Percentiles rank a stretch among this genome's conserved stretches.
Evolutionary conservation across 2,888 invertebrate genomes (phyloP).

Genomic region (Coleophora flavipennella): DNA sequence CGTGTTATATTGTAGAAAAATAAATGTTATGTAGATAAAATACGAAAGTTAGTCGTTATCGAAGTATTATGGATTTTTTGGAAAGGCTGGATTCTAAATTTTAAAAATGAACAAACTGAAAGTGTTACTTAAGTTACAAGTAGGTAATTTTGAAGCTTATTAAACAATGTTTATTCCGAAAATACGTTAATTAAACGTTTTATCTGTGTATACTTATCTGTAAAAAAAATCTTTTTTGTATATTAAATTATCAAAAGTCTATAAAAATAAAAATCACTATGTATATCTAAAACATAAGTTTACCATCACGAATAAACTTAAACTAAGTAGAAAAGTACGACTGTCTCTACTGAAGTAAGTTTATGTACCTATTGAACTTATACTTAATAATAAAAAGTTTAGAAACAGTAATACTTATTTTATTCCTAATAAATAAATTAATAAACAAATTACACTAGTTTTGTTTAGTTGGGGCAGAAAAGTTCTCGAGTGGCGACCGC

Average conservation of each 20-base stretch:
- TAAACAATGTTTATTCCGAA: too few species aligned
- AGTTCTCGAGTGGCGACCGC: too few species aligned
- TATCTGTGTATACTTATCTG: slow-evolving; percentile 8
- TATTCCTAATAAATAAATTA: too few species aligned
- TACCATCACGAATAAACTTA: slow-evolving; percentile 46
- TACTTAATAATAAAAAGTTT: slow-evolving; percentile 48
- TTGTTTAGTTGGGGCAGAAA: too few species aligned
- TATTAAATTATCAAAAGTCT: too few species aligned
- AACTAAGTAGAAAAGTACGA: slow-evolving; percentile 39
- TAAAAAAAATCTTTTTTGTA: slow-evolving; percentile 5
- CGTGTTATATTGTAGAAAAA: slow-evolving; percentile 1
- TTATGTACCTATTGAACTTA: slow-evolving; percentile 33
- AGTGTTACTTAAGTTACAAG: too few species aligned
- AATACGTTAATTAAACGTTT: too few species aligned
- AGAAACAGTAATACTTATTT: slow-evolving; percentile 30
- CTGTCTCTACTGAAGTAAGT: slow-evolving; percentile 42
- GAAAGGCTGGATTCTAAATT: slow-evolving; percentile 33
- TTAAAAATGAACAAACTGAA: slow-evolving; percentile 11
- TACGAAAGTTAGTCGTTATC: neutral
- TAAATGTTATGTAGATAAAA: slow-evolving; percentile 8
- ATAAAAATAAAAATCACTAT: neutral
- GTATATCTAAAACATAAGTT: slow-evolving; percentile 40
- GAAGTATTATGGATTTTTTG: slow-evolving; percentile 14
- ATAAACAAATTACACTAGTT: too few species aligned
- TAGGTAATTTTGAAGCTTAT: too few species aligned